Base-by-base conservation (phyloP, 2,888 invertebrate genomes). In the Polydrusus tereticollis region DNA sequence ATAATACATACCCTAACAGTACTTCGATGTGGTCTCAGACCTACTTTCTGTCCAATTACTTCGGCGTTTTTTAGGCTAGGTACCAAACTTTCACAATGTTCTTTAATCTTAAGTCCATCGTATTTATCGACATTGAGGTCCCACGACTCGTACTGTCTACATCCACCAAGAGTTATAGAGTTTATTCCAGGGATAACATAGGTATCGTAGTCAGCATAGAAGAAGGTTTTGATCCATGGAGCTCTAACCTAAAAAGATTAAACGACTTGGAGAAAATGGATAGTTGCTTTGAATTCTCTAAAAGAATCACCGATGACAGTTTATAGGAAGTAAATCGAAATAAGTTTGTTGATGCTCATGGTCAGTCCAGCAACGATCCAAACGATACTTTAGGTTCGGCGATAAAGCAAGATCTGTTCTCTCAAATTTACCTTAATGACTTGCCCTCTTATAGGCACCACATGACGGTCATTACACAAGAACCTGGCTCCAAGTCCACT, bases 161-260 rank as follows among this genome's bases (percentile, higher is more conserved):
- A 91, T 0, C 97, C 97, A 0, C 98, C 98, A 33, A 98, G 85
- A 0, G 94, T 94, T 0, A 95, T 93, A 0, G 86, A 84, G 75
- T 92, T 89, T 73, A 91, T 88, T 0, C 91, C 93, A 4, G 97
- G 96, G 68, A 97, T 89, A 1, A 97, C 89, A 82, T 97, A 97
- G 0, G 95, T 93, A 78, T 95, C 94, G 71, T 91, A 89, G 81
- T 96, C 96, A 0, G 91, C 93, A 81, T 95, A 97, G 82, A 94
- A 94, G 64, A 95, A 96, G 7, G 91, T 92, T 85, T 95, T 96
- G 52, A 97, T 87, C 96, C 96, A 97, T 0, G 96, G 96, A 0
- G 96, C 97, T 67, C 89, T 88, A 0, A 92, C 90, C 90, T 92
- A 74, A 47, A 77, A 76, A 16, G 16, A 38, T n/a, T 12, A 1